These are phyloP conservation scores for Hippasteria phrygiana DNA, from an alignment of 53 echinoderm and acorn worm genomes.

Conservation along the genomic window DNA sequence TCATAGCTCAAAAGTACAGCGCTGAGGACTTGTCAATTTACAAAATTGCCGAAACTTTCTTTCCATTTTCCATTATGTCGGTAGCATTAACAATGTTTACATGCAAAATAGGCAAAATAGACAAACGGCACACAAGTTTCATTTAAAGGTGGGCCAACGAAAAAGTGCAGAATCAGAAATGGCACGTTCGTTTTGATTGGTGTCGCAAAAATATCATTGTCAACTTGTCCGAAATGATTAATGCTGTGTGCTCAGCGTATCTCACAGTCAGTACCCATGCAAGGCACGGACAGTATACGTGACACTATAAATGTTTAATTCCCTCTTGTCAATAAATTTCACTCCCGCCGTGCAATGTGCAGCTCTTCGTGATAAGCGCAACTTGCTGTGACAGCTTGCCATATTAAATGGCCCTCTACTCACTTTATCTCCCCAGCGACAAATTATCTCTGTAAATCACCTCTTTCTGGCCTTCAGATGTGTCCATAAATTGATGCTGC, in stretches of 20 bases:
- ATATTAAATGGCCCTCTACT: not conserved
- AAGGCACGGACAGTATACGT: not conserved
- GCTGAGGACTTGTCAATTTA: too few relatives aligned
- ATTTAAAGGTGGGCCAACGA: too few relatives aligned
- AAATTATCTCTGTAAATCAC: not conserved
- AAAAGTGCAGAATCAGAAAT: too few relatives aligned
- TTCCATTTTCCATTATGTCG: too few relatives aligned
- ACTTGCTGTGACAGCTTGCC: not conserved
- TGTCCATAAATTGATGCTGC: not conserved
- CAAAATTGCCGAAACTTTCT: too few relatives aligned
- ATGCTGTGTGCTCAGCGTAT: not conserved
- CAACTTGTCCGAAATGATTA: not conserved
- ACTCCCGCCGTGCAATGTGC: not conserved
- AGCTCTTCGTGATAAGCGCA: not conserved
- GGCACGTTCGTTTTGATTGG: too few relatives aligned
- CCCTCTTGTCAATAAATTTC: not conserved
- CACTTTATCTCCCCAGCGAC: conserved; percentile 25
- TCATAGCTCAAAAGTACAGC: too few relatives aligned
- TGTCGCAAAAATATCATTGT: not conserved
- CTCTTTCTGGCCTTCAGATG: not conserved
- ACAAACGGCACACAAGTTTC: too few relatives aligned
- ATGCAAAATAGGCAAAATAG: too few relatives aligned
- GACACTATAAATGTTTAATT: conserved; percentile 24
- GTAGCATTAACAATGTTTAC: too few relatives aligned
- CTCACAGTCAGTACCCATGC: not conserved